Evolutionary conservation across 2,113 vertebrate species (phyloP), one percentile per base, ranked within the genome.

Genomic region (Callopanchax toddi): DNA sequence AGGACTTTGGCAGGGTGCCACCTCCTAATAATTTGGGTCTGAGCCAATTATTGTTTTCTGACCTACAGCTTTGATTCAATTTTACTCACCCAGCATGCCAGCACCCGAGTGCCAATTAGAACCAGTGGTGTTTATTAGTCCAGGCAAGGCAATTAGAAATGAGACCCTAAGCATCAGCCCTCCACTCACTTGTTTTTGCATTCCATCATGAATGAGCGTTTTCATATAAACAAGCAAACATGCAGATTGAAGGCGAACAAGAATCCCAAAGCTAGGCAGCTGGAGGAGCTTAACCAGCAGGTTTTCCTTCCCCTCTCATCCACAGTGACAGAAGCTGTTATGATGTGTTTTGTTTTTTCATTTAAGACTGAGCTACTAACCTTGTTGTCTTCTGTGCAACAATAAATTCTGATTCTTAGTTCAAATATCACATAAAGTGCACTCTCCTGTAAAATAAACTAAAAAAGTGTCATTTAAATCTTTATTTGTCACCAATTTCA

Each of bases 61-160:
- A 83, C 58, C 32, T 61, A 72, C 82, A 89, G 86, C 81, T 87
- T 89, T 89, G 86, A 89, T 89, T 89, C 56, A 80, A 85, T 86
- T 88, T 86, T 81, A 61, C 72, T 75, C 23, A 29, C 81, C 64
- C 82, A 79, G 81, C 80, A 85, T 34, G 70, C 69, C 42, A 62
- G 72, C 59, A 13, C 58, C 45, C 60, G 21, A 81, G 67, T 37
- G 56, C 78, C 86, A 88, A 89, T 89, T 87, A 89, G 78, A 76
- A 20, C 71, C 48, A 23, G 22, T 23, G 29, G 76, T 56, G 15
- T 21, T 87, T 71, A 82, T 86, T 77, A 84, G 74, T 67, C 63
- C 52, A 74, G 65, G 70, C 55, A 10, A 67, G 76, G 76, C 65
- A 89, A 89, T 87, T 87, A 82, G 60, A 67, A 63, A 63, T 15